Evolutionary conservation across 30 jellyfish, hydroid and myxozoan genomes (phyloP).

Genomic region (Cassiopea andromeda): DNA sequence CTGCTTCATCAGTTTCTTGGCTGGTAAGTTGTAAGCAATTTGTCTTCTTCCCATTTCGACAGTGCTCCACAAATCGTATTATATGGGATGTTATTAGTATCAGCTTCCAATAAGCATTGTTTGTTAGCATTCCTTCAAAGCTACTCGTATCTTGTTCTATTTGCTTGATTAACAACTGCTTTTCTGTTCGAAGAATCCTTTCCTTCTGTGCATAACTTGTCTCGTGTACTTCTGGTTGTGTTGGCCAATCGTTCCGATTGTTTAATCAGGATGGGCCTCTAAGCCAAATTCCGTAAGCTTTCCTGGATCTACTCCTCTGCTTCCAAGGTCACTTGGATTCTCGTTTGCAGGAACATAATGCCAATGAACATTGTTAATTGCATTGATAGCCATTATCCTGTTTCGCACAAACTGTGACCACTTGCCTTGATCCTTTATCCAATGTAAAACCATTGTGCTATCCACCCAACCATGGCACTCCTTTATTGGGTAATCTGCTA

Average conservation of each 20-base stretch:
- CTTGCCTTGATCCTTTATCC: slow-evolving; percentile 54
- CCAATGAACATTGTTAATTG: slow-evolving; percentile 17
- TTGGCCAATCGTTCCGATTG: not conserved
- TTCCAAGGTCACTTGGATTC: slow-evolving; percentile 52
- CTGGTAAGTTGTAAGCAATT: slow-evolving; percentile 21
- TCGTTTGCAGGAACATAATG: slow-evolving; percentile 45
- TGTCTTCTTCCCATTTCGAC: slow-evolving; percentile 42
- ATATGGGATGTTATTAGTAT: slow-evolving; percentile 35
- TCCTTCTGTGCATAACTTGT: slow-evolving; percentile 13
- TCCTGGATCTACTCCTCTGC: slow-evolving; percentile 25
- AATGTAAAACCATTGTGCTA: slow-evolving; percentile 64
- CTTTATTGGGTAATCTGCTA: not conserved
- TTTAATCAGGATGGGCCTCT: slow-evolving; percentile 48
- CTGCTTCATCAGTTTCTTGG: slow-evolving; percentile 57
- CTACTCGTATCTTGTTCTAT: not conserved
- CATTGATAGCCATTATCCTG: slow-evolving; percentile 34
- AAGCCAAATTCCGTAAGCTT: slow-evolving; percentile 18
- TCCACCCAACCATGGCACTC: slow-evolving; percentile 53
- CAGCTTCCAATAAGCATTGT: not conserved
- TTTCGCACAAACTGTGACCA: slow-evolving; percentile 32
- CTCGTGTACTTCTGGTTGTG: not conserved
- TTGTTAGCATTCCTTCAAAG: not conserved
- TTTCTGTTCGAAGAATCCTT: not conserved
- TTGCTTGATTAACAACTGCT: slow-evolving; percentile 5
- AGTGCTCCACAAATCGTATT: slow-evolving; percentile 47